A percentile compares a stretch with the other conserved stretches of the same genome.
These are phyloP conservation scores for Reinhardtius hippoglossoides DNA, from an alignment of 2,113 vertebrate species.

Conservation along the genomic window DNA sequence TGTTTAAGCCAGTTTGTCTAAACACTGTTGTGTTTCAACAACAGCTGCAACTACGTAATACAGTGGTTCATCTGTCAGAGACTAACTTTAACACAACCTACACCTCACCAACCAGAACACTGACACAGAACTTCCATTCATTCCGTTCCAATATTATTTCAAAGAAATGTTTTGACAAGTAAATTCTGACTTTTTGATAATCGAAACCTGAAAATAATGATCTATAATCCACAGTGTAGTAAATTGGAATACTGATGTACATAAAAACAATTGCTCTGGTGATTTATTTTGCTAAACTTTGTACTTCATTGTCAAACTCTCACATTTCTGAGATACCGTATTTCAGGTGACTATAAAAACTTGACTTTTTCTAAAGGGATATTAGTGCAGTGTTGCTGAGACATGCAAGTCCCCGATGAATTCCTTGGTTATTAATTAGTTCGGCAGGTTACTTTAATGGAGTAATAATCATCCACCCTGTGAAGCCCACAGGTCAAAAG, in stretches of 20 bases:
- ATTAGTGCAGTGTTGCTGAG: neutral
- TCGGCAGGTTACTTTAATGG: slow-evolving; percentile 34
- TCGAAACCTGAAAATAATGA: neutral
- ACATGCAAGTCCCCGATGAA: slow-evolving; percentile 12
- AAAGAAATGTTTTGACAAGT: neutral
- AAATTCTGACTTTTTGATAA: neutral
- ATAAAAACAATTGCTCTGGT: neutral
- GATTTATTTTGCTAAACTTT: neutral
- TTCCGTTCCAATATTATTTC: too few relatives aligned
- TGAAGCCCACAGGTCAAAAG: slow-evolving; percentile 44
- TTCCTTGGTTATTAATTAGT: slow-evolving; percentile 18
- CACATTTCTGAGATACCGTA: neutral
- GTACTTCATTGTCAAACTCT: too few relatives aligned
- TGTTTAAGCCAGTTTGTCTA: slow-evolving; percentile 2
- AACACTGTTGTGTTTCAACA: neutral
- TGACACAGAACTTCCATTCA: too few relatives aligned
- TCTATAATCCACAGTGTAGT: too few relatives aligned
- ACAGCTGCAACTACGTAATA: too few relatives aligned
- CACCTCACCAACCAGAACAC: too few relatives aligned
- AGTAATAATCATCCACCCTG: slow-evolving; percentile 24
- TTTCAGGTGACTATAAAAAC: neutral
- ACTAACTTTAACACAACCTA: too few relatives aligned
- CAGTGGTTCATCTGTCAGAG: too few relatives aligned
- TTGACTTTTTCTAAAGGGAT: neutral
- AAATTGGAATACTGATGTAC: neutral